Evolutionary conservation across 2,888 invertebrate genomes (phyloP).

Genomic region (Halocaridina rubra): DNA sequence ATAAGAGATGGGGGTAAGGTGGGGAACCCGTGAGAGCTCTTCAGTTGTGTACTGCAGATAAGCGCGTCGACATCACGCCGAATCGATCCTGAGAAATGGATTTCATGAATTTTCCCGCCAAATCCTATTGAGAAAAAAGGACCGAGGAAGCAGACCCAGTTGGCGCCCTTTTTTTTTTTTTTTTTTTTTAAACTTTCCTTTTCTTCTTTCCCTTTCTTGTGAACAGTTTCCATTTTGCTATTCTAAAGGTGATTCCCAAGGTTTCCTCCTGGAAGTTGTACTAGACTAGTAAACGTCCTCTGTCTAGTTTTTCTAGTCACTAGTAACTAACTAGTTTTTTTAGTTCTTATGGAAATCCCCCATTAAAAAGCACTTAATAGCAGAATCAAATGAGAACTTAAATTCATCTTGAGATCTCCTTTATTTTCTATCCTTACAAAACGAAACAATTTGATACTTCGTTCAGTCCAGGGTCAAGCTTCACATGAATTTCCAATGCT

Average conservation of each 20-base stretch:
- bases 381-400: too few species aligned
- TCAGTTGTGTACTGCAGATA: constrained; percentile 11
- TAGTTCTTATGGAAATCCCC: too few species aligned
- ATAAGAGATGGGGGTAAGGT: not conserved
- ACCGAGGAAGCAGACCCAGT: not conserved
- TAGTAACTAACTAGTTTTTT: too few species aligned
- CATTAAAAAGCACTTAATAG: too few species aligned
- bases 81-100: constrained; percentile 56
- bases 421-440: too few species aligned
- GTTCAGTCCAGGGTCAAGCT: constrained; percentile 53
- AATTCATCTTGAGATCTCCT: too few species aligned
- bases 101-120: constrained; percentile 58
- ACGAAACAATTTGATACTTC: constrained; percentile 41
- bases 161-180: not conserved
- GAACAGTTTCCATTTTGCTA: too few species aligned
- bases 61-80: constrained; percentile 29
- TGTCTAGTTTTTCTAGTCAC: too few species aligned
- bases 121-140: constrained; percentile 56
- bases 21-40: not conserved
- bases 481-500: constrained; percentile 58
- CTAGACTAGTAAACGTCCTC: too few species aligned
- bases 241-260: too few species aligned
- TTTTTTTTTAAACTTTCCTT: not conserved
- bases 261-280: too few species aligned
- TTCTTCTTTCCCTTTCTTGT: not conserved